Base-by-base conservation (phyloP, 1,140 invertebrate genomes). In the Bombus waltoni region DNA sequence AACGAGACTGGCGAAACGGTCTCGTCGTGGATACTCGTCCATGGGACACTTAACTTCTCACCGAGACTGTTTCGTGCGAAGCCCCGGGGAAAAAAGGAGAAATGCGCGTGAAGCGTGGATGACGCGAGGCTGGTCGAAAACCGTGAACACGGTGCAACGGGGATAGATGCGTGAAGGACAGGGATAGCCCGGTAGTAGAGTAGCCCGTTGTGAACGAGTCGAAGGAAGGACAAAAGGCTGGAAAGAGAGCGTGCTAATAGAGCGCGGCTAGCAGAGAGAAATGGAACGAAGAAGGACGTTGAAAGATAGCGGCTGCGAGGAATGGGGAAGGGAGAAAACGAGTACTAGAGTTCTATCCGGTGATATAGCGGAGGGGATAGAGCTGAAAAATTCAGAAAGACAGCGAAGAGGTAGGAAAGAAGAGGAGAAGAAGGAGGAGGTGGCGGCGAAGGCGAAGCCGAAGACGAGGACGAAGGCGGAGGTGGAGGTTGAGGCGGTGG, bases 301-400 rank as follows among this genome's bases (percentile, higher is more conserved):
- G 72, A 25, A 53, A 25, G 42, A 53, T 75, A 53, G 44, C 28
- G 74, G 15, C 28, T 22, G 53, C 15, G 32, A 40, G 42, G 77
- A 44, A 68, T 44, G 42, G 62, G 57, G 74, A 66, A 13, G 35
- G 28, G 25, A 42, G 59, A 65, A 11, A 71, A 35, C 35, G 42
- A 25, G 25, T 53, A 35, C 32, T 35, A 57, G 66, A 53, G 18
- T 44, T 44, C 71, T 73, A 73, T 66, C 25, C 18, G 71, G 66
- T 18, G 53, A 70, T 66, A 38, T 44, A 62, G 79, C n/a, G 35
- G 35, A 28, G 57, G 72, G 66, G 44, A 11, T 75, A 68, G 65
- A 88, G 82, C 38, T 87, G 88, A 89, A 89, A 89, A 89, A 89
- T 89, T 87, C 88, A 89, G 77, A 89, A 89, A 87, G 80, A 89